Conservation (phyloP, 2,113 vertebrate genomes). For the Psilopsiagon aymara region DNA sequence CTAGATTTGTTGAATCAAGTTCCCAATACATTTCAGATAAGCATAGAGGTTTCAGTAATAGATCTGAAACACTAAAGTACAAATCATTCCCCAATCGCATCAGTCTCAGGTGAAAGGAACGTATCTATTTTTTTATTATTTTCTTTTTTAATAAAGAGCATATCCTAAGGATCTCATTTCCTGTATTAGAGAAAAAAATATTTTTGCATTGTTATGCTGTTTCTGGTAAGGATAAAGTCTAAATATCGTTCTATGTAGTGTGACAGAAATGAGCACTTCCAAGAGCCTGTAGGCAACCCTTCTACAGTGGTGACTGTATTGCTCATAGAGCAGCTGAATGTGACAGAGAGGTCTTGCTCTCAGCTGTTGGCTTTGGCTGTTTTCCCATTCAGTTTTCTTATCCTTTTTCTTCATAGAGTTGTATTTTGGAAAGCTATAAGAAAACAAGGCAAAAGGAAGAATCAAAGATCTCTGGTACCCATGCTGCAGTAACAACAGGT, state of each 20-base stretch:
- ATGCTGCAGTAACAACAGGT: fast-evolving
- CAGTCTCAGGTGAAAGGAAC: background rate
- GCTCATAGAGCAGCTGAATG: background rate
- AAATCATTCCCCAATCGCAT: background rate
- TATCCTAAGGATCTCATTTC: background rate
- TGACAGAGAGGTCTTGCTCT: background rate
- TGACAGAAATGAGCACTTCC: background rate
- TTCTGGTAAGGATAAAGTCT: background rate
- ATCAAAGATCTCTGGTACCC: background rate
- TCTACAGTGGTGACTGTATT: background rate
- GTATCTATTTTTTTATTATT: background rate
- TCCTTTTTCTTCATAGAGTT: background rate
- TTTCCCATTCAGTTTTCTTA: background rate
- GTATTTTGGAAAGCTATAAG: background rate
- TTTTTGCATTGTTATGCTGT: background rate
- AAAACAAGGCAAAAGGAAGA: background rate
- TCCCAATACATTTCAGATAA: background rate
- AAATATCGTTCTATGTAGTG: background rate
- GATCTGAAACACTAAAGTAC: background rate
- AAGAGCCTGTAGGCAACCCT: background rate
- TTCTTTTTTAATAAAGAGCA: background rate
- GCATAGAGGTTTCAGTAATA: background rate
- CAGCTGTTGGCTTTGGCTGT: background rate
- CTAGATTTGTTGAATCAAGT: background rate
- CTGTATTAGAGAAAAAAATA: background rate